Evolutionary conservation across 2,888 invertebrate genomes (phyloP).

Genomic region (Ommatoiulus sabulosus): DNA sequence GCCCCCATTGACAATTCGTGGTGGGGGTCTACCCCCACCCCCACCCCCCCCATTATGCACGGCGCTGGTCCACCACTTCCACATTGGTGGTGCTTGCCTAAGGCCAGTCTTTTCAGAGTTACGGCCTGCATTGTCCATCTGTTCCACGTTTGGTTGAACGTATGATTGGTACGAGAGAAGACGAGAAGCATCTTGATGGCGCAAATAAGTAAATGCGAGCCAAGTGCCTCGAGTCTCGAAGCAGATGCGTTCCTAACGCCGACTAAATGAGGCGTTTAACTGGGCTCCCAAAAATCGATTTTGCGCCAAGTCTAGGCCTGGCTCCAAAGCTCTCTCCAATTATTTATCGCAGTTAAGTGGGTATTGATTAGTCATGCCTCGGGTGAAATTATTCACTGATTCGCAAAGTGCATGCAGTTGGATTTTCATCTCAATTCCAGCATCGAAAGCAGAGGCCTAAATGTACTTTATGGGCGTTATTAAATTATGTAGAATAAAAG

Average conservation of each 20-base stretch:
- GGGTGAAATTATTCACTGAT: conserved; percentile 43
- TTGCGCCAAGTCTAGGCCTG: not conserved
- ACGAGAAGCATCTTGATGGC: not conserved
- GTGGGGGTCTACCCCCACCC: too few species aligned
- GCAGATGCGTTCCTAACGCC: conserved; percentile 19
- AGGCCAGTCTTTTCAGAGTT: too few species aligned
- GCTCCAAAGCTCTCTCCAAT: conserved; percentile 5
- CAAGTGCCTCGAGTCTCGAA: not conserved
- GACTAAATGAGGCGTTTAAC: conserved; percentile 39
- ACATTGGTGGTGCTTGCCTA: not conserved
- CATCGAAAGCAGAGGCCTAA: not conserved
- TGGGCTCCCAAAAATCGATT: conserved; percentile 26
- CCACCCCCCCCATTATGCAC: too few species aligned
- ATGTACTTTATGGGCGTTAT: conserved; percentile 24
- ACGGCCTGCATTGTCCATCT: too few species aligned
- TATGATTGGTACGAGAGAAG: not conserved
- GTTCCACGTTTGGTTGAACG: not conserved
- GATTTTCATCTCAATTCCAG: not conserved
- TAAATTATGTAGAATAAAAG: conserved; percentile 26
- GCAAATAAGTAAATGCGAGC: not conserved
- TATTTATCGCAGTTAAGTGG: conserved; percentile 30
- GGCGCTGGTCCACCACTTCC: too few species aligned
- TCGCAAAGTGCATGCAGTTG: not conserved
- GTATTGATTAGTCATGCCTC: conserved; percentile 36
- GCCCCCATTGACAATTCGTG: too few species aligned